Conservation (phyloP, 2,113 vertebrate species). For the Rana temporaria region DNA sequence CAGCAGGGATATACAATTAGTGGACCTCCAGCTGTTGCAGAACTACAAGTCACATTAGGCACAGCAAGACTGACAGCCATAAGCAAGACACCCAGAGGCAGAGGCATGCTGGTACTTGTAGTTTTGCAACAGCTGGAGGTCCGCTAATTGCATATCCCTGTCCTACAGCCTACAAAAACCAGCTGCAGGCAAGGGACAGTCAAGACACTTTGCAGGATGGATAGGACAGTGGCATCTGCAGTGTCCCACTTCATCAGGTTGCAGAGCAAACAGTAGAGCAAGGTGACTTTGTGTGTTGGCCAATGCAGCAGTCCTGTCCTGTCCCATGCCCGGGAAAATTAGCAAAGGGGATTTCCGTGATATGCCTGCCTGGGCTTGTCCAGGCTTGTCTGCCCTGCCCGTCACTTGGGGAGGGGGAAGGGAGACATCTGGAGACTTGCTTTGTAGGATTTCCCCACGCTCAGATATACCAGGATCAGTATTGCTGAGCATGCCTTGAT, state of each 20-base stretch:
- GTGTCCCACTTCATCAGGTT: not conserved
- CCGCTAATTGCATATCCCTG: too few relatives aligned
- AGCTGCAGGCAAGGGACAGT: not conserved
- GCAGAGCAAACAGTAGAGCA: slow-evolving; percentile 5
- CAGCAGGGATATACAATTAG: too few relatives aligned
- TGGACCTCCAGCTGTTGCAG: too few relatives aligned
- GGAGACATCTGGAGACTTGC: not conserved
- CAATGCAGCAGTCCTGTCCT: slow-evolving; percentile 13
- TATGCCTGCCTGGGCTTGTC: slow-evolving; percentile 71
- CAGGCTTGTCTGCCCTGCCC: slow-evolving; percentile 60
- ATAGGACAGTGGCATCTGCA: not conserved
- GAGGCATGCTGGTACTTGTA: too few relatives aligned
- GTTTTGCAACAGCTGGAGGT: too few relatives aligned
- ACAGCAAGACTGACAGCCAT: too few relatives aligned
- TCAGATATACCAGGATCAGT: slow-evolving; percentile 3
- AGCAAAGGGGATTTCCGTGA: slow-evolving; percentile 59
- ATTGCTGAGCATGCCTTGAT: slow-evolving; percentile 40
- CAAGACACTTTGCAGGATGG: slow-evolving; percentile 8
- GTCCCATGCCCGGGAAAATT: not conserved
- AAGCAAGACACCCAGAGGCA: too few relatives aligned
- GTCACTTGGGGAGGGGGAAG: slow-evolving; percentile 11
- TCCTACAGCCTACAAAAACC: not conserved
- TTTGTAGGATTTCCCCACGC: slow-evolving; percentile 31
- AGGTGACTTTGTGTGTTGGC: slow-evolving; percentile 49
- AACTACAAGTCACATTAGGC: too few relatives aligned